Base-by-base conservation (phyloP, 2,888 invertebrate species). In the Sturmia bella region DNA sequence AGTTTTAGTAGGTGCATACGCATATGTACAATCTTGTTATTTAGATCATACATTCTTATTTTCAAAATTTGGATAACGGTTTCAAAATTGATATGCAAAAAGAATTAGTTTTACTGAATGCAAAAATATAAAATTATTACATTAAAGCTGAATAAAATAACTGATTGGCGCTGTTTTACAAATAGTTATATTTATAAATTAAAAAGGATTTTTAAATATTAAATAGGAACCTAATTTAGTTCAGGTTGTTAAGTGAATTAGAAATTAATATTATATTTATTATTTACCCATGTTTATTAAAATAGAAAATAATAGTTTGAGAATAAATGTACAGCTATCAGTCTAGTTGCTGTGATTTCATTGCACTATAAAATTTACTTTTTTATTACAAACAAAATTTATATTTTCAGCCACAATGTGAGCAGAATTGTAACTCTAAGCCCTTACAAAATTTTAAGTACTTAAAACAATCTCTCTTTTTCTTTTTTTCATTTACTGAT, bases 41-140 rank as follows among this genome's bases (percentile, higher is more conserved):
- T 15, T 9, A 70, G 11, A 32, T 32, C 19, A 32, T 27, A 19
- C 45, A 17, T 41, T 37, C 50, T 50, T 7, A 13, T 59, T 76
- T 21, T 54, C 24, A 24, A 54, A 73, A 83, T 87, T 87, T 84
- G 81, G 83, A 84, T 84, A 70, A 84, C 86, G 89, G 89, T 89
- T 89, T 89, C 89, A 89, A 87, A 86, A 85, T 85, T 85, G 59
- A 64, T 32, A 63, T 12, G 77, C 19, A 77, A 19, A 24, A 64
- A 57, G 41, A 43, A n/a, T 21, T 5, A 59, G 1, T 37, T 39
- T 56, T 45, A 54, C n/a, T 24, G 15, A 59, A n/a, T 57, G 17
- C 11, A 32, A 43, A 74, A 59, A 72, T 43, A 52, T 57, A 43
- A 11, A 45, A 63, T 64, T 43, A 27, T 74, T 32, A 37, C 21